Base-by-base conservation (phyloP, 2,888 invertebrate genomes). In the Muscina levida region DNA sequence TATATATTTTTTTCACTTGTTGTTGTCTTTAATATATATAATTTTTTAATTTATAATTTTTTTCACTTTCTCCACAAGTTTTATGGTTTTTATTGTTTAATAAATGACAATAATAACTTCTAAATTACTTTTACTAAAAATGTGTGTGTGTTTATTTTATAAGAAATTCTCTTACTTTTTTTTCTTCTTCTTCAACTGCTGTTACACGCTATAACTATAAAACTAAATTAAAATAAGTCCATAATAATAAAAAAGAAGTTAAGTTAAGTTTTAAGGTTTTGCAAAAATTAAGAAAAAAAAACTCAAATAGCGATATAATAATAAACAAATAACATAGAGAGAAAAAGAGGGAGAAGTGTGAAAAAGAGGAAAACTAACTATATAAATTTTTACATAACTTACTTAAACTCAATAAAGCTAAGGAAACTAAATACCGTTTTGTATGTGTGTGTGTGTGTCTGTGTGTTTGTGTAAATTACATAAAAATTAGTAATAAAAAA, bases 351-450 rank as follows among this genome's bases (percentile, higher is more conserved):
- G n/a, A n/a, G 46, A n/a, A 53, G 26, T 13, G 15, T 15, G 13
- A 53, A 26, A 6, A 53, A 8, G 26, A 53, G 11, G 13, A 26
- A 57, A 57, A 26, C 17, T 26, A 48, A 48, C n/a, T n/a, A n/a
- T n/a, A n/a, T n/a, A n/a, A n/a, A n/a, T n/a, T 67, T 67, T 48
- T 67, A 67, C 66, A 67, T 48, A 67, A 67, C 51, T 76, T 62
- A 26, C 72, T 72, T 80, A 73, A 80, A 76, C 72, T 73, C 70
- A 26, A 68, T 78, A 75, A 77, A 82, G 83, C 79, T 75, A 51
- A 67, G 67, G 67, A 67, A 67, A 67, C 67, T 67, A 51, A 67
- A 67, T 67, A 67, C 67, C 67, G 67, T 66, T 77, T 71, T 44
- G 46, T 73, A 44, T 44, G 46, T 73, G 44, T 53, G 24, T 48